A percentile compares a stretch with the other conserved stretches of the same genome.
These are phyloP conservation scores for Ceratitis capitata DNA, from an alignment of 1,140 invertebrate species.

Conservation along the genomic window DNA sequence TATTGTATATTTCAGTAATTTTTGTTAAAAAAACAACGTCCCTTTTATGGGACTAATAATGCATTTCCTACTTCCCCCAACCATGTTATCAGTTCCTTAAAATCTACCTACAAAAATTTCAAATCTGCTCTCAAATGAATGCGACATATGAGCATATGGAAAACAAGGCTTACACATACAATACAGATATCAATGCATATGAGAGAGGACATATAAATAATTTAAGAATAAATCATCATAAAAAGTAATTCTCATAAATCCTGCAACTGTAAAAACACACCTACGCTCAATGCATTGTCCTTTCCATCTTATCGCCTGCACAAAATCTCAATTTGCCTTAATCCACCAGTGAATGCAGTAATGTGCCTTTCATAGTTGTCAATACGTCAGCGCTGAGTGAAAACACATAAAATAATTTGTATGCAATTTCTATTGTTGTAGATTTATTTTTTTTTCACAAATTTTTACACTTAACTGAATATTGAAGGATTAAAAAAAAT, in stretches of 20 bases:
- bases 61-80: neutral
- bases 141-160: neutral
- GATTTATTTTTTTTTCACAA: neutral
- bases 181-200: neutral
- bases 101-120: neutral
- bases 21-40: too few relatives aligned
- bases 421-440: neutral
- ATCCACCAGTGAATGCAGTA: neutral
- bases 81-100: neutral
- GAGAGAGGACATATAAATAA: too few relatives aligned
- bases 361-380: neutral
- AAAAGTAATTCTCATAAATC: neutral
- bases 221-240: too few relatives aligned
- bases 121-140: neutral
- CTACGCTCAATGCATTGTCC: neutral
- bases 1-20: too few relatives aligned
- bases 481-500: conserved; percentile 11
- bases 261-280: conserved; percentile 28
- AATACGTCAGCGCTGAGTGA: too few relatives aligned
- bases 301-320: neutral
- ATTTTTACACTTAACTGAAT: neutral
- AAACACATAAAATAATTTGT: neutral
- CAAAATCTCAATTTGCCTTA: neutral
- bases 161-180: neutral
- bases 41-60: too few relatives aligned